These are phyloP conservation scores for Hemicrepidius hirtus DNA, from an alignment of 2,888 invertebrate genomes.

Conservation along the genomic window DNA sequence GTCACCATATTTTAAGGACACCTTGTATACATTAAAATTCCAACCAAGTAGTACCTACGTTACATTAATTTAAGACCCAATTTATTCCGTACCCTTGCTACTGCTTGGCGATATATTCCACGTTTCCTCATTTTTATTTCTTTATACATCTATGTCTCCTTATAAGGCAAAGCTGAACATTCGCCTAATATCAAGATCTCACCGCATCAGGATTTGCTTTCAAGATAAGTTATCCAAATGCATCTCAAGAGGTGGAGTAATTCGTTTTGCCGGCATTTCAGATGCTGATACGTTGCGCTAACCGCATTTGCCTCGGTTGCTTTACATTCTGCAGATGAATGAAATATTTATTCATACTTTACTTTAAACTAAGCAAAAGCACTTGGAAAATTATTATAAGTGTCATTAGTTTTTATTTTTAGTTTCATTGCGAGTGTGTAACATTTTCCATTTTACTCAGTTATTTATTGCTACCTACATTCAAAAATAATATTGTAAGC, in stretches of 20 bases:
- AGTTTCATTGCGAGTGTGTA: no score
- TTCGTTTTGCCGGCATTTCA: conserved; percentile 44
- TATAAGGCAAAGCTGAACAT: conserved; percentile 30
- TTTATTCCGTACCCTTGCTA: background rate
- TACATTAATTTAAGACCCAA: background rate
- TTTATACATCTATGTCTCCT: conserved; percentile 15
- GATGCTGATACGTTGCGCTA: conserved; percentile 36
- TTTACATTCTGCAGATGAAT: conserved; percentile 27
- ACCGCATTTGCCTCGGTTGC: conserved; percentile 29
- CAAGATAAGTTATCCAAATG: conserved; percentile 46
- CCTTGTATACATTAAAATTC: no score
- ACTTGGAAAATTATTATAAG: no score
- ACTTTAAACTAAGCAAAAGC: no score
- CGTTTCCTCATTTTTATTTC: conserved; percentile 35
- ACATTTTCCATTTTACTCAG: no score
- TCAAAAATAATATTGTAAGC: no score
- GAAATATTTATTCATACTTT: conserved; percentile 19
- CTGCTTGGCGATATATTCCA: conserved; percentile 5
- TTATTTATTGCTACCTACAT: no score
- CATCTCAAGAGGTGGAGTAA: conserved; percentile 46
- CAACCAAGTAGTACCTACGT: no score
- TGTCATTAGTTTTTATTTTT: no score
- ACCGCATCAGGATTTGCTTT: conserved; percentile 46
- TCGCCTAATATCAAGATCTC: conserved; percentile 44
- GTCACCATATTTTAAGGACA: no score